Evolutionary conservation across 2,797 vertebrate genomes (phyloP).

Genomic region (Oceanodroma leucorhoa): DNA sequence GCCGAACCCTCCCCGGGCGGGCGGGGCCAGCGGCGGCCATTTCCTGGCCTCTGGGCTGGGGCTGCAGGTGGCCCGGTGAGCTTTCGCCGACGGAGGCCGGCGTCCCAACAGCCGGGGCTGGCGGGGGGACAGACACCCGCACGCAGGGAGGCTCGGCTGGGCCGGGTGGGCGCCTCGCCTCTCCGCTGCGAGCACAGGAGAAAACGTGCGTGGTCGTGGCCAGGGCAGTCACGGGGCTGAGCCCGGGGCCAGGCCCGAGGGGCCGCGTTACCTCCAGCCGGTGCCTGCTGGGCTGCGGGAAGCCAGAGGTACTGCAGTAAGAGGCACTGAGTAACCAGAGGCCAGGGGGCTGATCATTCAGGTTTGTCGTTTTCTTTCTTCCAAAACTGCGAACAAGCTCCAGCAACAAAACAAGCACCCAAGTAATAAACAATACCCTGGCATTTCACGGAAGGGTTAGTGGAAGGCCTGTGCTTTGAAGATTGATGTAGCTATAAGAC

Average conservation of each 20-base stretch:
- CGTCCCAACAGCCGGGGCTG: accelerated
- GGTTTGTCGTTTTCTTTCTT: no score
- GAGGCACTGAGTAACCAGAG: accelerated
- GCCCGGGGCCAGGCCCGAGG: no score
- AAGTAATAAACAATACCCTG: accelerated
- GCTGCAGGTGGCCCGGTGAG: neutral
- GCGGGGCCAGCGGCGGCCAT: neutral
- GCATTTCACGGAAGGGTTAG: accelerated
- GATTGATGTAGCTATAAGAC: accelerated
- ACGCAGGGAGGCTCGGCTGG: accelerated
- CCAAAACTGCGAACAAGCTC: neutral
- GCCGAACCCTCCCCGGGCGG: neutral
- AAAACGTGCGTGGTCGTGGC: accelerated
- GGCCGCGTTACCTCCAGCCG: no score
- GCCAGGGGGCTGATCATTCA: accelerated
- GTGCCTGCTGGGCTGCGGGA: neutral
- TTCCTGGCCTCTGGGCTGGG: neutral
- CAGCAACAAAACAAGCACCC: neutral
- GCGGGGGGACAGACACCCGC: no score
- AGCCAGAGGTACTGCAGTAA: no score
- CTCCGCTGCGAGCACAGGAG: no score
- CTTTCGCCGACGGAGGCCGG: no score
- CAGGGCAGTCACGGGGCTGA: neutral
- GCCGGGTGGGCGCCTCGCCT: no score
- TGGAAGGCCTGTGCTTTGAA: no score